Base-by-base conservation (phyloP, 2,113 vertebrate genomes). In the Boulengeromyrus knoepffleri region DNA sequence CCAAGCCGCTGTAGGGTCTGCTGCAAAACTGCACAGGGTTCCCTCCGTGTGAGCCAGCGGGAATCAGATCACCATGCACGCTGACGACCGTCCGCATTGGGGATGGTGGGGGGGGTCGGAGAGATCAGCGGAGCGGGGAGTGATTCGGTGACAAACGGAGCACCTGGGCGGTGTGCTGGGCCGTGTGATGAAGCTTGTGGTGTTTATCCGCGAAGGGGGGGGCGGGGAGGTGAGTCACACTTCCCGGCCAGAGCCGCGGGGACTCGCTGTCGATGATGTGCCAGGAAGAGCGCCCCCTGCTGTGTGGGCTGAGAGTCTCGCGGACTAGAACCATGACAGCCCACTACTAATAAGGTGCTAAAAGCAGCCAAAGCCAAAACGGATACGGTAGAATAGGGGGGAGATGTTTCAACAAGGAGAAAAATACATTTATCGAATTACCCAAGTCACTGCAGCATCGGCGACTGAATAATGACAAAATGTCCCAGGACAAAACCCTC, bases 111-210 rank as follows among this genome's bases (percentile, higher is more conserved):
- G 31, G 17, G 13, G 24, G 3, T 13, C 15, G 6, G 42, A 39
- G 84, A 49, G 92, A 89, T 91, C 91, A 91, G 90, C 86, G 49
- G 90, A 91, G 91, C 89, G n/a, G 39, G 52, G 88, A 93, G 90
- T 47, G 53, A 45, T 89, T 53, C 90, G 89, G 89, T 91, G 90
- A 93, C 90, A 91, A 90, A 93, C 87, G 84, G 84, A 24, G 91
- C 91, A 90, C 87, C 92, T 92, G 89, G 90, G 92, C 88, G 90
- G 91, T 89, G 39, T 91, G 92, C 91, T 89, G 90, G 89, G 90
- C 91, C 84, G 91, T 91, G 92, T 93, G 93, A 94, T 95, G 92
- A 95, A 94, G 92, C 94, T 93, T 95, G 93, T 95, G 94, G 92
- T 95, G 92, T 94, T 96, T 94, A 94, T 95, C 90, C 88, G 92